Evolutionary conservation across 1,140 invertebrate species (phyloP).

Genomic region (Phymastichus coffea): DNA sequence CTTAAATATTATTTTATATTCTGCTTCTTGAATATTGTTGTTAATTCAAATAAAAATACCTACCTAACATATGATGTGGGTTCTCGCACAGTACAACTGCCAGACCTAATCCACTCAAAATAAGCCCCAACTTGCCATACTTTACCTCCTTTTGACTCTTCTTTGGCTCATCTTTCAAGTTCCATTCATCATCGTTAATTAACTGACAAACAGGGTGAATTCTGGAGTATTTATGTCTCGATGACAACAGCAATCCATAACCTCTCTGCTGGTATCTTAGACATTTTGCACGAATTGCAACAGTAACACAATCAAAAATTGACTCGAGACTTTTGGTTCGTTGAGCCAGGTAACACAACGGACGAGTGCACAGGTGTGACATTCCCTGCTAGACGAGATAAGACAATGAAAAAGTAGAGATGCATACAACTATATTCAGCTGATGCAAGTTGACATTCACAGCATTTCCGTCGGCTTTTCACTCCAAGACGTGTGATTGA

Average conservation of each 20-base stretch:
- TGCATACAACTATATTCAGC: too few relatives aligned
- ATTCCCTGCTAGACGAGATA: too few relatives aligned
- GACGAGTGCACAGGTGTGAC: slow-evolving; percentile 33
- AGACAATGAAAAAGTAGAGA: too few relatives aligned
- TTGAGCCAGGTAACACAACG: slow-evolving; percentile 18
- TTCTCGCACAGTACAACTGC: slow-evolving; percentile 34
- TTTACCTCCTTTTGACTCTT: neutral
- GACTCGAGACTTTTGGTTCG: neutral
- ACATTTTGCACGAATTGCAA: neutral
- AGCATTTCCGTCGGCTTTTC: too few relatives aligned
- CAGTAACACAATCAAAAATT: slow-evolving; percentile 5
- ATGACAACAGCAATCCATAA: slow-evolving; percentile 30
- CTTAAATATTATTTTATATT: neutral
- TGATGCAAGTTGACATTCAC: too few relatives aligned
- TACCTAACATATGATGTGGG: slow-evolving; percentile 35
- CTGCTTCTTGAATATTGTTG: too few relatives aligned
- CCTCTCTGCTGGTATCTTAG: slow-evolving; percentile 32
- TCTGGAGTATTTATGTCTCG: neutral
- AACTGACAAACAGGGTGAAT: slow-evolving; percentile 24
- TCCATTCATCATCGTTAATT: slow-evolving; percentile 10
- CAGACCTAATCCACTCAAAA: slow-evolving; percentile 37
- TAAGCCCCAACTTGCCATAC: slow-evolving; percentile 26
- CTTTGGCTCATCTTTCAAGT: neutral
- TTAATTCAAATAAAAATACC: slow-evolving; percentile 14
- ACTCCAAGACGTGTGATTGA: too few relatives aligned